These are phyloP conservation scores for Synanthedon formicaeformis DNA, from an alignment of 2,888 invertebrate species.

Conservation along the genomic window DNA sequence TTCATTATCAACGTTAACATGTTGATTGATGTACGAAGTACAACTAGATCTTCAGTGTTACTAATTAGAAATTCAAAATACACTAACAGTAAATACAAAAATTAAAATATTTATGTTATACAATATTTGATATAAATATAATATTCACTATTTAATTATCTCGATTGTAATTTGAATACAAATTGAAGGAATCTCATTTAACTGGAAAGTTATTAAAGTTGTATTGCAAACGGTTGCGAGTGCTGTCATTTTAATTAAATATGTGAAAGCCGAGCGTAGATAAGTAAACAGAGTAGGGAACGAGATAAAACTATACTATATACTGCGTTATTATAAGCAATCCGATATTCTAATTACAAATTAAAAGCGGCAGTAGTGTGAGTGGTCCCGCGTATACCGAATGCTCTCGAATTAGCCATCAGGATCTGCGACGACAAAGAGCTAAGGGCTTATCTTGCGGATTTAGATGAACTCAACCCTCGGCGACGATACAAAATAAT, in stretches of 20 bases:
- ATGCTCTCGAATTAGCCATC: conserved; percentile 56
- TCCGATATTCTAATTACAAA: conserved; percentile 47
- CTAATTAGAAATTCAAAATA: no score
- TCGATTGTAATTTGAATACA: conserved; percentile 35
- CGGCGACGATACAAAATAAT: conserved; percentile 65
- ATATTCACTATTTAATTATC: conserved; percentile 30
- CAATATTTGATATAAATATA: conserved; percentile 19
- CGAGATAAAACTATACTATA: conserved; percentile 26
- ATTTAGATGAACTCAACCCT: conserved; percentile 68
- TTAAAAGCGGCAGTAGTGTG: conserved; percentile 33
- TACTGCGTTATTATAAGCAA: conserved; percentile 26
- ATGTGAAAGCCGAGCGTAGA: conserved; percentile 28
- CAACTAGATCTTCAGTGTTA: no score
- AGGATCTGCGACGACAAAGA: conserved; percentile 55
- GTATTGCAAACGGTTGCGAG: conserved; percentile 21
- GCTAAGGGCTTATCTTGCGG: conserved; percentile 58
- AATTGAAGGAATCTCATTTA: conserved; percentile 29
- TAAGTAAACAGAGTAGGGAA: conserved; percentile 27
- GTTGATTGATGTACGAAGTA: no score
- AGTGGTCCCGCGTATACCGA: conserved; percentile 12
- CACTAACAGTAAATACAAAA: no score
- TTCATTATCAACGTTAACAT: no score
- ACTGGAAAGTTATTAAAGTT: conserved; percentile 33
- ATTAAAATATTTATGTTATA: no score
- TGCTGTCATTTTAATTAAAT: conserved; percentile 37